A percentile compares a stretch with the other conserved stretches of the same genome.
These are phyloP conservation scores for Microtus oregoni DNA, from an alignment of 2,113 vertebrate genomes.

Conservation along the genomic window DNA sequence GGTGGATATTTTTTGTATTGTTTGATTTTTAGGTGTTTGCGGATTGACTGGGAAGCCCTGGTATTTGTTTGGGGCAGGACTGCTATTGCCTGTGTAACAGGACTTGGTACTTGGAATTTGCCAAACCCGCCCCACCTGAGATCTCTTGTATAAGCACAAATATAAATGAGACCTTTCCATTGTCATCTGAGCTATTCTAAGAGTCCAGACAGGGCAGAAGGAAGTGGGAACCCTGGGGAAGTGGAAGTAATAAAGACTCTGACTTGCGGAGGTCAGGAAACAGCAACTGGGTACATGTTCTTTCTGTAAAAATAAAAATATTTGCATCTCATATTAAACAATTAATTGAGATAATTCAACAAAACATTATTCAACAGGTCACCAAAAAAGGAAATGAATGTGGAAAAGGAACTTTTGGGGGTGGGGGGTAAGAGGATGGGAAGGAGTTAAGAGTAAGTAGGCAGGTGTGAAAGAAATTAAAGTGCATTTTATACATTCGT, in stretches of 20 bases:
- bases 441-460: not conserved
- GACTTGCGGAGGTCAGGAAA: not conserved
- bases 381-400: not conserved
- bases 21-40: not conserved
- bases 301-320: conserved; percentile 35
- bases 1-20: not conserved
- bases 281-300: not conserved
- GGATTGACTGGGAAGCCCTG: not conserved
- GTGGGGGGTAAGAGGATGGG: not conserved
- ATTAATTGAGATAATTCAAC: conserved; percentile 24
- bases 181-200: not conserved
- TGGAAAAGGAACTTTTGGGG: not conserved
- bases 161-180: not conserved
- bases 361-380: not conserved
- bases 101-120: not conserved
- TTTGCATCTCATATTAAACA: not conserved
- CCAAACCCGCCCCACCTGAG: not conserved
- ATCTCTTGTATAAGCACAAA: not conserved
- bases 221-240: not conserved
- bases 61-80: conserved; percentile 2
- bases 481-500: not conserved
- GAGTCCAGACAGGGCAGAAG: not conserved
- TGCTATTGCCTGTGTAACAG: not conserved
- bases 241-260: not conserved
- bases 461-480: not conserved